Conservation (phyloP, 2,113 vertebrate species). For the Coregonus clupeaformis region DNA sequence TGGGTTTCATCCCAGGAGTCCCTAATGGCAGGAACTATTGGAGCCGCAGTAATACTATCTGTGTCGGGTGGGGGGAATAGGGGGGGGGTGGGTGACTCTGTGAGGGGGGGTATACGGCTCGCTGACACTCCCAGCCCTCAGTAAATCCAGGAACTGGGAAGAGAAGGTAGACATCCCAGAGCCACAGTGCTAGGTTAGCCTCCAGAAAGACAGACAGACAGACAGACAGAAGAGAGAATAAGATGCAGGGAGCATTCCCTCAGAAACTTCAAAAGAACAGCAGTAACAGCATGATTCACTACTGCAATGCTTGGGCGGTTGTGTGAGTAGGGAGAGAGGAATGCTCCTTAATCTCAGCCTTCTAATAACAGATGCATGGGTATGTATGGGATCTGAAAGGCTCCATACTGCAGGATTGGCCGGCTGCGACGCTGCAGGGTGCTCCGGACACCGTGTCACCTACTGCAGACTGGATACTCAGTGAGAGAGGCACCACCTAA, state of each 20-base stretch:
- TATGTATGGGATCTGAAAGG: not conserved
- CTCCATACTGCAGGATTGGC: constrained; percentile 15
- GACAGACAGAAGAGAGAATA: constrained; percentile 44
- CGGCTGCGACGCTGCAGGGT: constrained; percentile 65
- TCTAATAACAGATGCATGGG: constrained; percentile 64
- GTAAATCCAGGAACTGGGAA: no score
- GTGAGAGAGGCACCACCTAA: constrained; percentile 74
- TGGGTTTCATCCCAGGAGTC: constrained; percentile 91
- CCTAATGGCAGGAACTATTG: constrained; percentile 93
- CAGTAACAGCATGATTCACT: constrained; percentile 52
- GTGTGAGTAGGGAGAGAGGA: constrained; percentile 44
- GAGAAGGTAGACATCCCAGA: constrained; percentile 65
- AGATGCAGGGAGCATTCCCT: constrained; percentile 21
- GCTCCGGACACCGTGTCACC: constrained; percentile 67
- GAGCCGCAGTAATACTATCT: constrained; percentile 94
- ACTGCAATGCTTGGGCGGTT: constrained; percentile 48
- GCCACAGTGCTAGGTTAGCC: constrained; percentile 58
- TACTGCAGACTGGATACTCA: constrained; percentile 64
- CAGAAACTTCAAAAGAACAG: constrained; percentile 63
- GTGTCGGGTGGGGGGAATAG: constrained; percentile 78
- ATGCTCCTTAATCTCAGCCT: constrained; percentile 66
- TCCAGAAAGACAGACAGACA: constrained; percentile 34
- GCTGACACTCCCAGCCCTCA: no score
- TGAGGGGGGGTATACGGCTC: constrained; percentile 21
- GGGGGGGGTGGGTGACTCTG: constrained; percentile 73